phyloP scores from a whole-genome alignment of 1,140 invertebrate species.

The Potamilus streckersoni region DNA sequence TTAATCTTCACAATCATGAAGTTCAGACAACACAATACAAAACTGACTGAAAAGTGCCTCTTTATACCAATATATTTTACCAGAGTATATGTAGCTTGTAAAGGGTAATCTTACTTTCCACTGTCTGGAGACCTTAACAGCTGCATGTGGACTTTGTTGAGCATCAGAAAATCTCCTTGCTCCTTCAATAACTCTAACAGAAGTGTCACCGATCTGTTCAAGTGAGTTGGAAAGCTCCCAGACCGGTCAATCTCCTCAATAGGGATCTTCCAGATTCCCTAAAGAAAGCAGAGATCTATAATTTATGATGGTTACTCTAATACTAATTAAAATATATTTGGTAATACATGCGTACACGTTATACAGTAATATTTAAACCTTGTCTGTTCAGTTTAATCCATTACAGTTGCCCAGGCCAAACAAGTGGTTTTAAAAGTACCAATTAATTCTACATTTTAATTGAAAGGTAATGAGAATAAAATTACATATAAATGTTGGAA shows the following conservation, averaged over 20 bases:
- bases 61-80: not conserved
- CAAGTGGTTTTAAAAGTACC: not conserved
- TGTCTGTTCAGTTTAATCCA: not conserved
- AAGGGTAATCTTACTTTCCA: constrained; percentile 72
- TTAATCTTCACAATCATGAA: too few relatives aligned
- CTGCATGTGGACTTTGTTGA: constrained; percentile 85
- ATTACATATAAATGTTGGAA: too few relatives aligned
- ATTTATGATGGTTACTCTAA: too few relatives aligned
- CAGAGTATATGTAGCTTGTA: not conserved
- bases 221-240: constrained; percentile 91
- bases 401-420: not conserved
- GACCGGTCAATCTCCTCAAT: constrained; percentile 89
- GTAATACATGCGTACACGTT: not conserved
- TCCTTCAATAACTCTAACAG: constrained; percentile 84
- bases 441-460: not conserved
- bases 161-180: constrained; percentile 81
- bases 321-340: not conserved
- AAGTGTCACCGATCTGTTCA: constrained; percentile 85
- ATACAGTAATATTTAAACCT: not conserved
- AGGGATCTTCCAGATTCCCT: constrained; percentile 93
- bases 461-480: not conserved
- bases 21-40: too few relatives aligned
- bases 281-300: constrained; percentile 9
- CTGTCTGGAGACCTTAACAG: constrained; percentile 85
- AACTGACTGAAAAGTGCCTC: too few relatives aligned